Percentiles rank a stretch among this genome's conserved stretches.
These are phyloP conservation scores for Apodemia zela DNA, from an alignment of 2,888 invertebrate genomes.

Conservation along the genomic window DNA sequence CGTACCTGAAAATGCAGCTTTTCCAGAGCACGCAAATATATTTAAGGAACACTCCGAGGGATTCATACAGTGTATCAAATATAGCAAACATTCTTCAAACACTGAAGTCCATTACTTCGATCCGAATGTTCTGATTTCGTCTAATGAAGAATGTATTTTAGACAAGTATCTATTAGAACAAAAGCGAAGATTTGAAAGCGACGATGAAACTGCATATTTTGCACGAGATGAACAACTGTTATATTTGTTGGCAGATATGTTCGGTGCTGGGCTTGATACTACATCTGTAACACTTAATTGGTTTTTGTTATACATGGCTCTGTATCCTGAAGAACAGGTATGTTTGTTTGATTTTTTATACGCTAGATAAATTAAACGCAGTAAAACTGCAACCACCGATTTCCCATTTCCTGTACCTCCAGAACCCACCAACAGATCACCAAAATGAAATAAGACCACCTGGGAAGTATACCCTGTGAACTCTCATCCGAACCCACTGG, in stretches of 20 bases:
- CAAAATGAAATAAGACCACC: too few species aligned
- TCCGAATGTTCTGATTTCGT: constrained; percentile 55
- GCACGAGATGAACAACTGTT: constrained; percentile 85
- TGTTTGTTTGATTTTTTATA: too few species aligned
- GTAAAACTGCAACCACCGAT: too few species aligned
- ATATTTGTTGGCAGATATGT: constrained; percentile 89
- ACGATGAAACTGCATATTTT: constrained; percentile 64
- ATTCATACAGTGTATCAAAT: constrained; percentile 65
- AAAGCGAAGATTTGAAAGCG: constrained; percentile 62
- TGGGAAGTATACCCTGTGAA: too few species aligned
- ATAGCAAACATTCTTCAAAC: constrained; percentile 54
- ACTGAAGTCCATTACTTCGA: constrained; percentile 65
- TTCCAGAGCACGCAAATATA: constrained; percentile 48
- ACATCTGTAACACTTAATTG: constrained; percentile 89
- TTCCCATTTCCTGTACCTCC: too few species aligned
- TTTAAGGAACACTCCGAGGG: constrained; percentile 61
- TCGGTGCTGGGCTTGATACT: constrained; percentile 93
- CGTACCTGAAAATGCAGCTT: constrained; percentile 50
- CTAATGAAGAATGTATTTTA: constrained; percentile 78
- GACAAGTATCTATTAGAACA: constrained; percentile 84
- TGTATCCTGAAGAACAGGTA: constrained; percentile 84
- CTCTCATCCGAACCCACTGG: too few species aligned
- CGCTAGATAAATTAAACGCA: too few species aligned
- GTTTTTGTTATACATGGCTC: constrained; percentile 89
- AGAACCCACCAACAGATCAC: too few species aligned